A percentile compares a stretch with the other conserved stretches of the same genome.
Evolutionary conservation across 1,140 invertebrate species (phyloP).

Genomic region (Hyphantria cunea): DNA sequence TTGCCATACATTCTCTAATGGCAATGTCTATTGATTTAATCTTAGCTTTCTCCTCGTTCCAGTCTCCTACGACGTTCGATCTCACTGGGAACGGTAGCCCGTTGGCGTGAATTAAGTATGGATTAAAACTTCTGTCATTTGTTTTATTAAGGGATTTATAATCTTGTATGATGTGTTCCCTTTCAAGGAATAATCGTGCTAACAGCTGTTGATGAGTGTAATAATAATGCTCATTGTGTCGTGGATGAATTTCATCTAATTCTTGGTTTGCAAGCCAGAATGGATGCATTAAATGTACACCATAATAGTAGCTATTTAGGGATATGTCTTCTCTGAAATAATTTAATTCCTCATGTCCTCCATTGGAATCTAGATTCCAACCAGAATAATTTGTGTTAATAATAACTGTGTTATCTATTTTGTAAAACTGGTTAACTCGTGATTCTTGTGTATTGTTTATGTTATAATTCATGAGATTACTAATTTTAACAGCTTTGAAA

Average conservation of each 20-base stretch:
- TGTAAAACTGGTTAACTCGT: conserved; percentile 51
- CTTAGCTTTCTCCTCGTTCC: conserved; percentile 51
- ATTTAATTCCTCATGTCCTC: conserved; percentile 84
- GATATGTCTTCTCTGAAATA: conserved; percentile 89
- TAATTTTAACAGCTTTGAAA: conserved; percentile 50
- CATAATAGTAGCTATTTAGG: conserved; percentile 88
- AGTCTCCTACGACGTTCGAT: conserved; percentile 47
- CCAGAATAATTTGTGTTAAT: conserved; percentile 82
- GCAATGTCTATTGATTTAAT: conserved; percentile 65
- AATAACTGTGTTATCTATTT: conserved; percentile 45
- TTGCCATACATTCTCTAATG: conserved; percentile 63
- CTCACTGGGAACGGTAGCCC: conserved; percentile 63
- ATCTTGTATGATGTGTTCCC: conserved; percentile 63
- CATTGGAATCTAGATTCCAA: conserved; percentile 74
- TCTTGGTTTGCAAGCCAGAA: conserved; percentile 84
- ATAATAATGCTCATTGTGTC: conserved; percentile 84
- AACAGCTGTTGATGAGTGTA: conserved; percentile 83
- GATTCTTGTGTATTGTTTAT: conserved; percentile 34
- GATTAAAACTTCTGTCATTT: conserved; percentile 52
- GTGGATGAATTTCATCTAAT: conserved; percentile 79
- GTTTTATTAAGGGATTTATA: conserved; percentile 27
- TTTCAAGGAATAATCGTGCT: conserved; percentile 86
- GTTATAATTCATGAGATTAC: conserved; percentile 10
- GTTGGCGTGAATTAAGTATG: conserved; percentile 66
- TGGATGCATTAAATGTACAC: conserved; percentile 85